These are phyloP conservation scores for Synodontis membranacea DNA, from an alignment of 2,113 vertebrate genomes.

Conservation along the genomic window DNA sequence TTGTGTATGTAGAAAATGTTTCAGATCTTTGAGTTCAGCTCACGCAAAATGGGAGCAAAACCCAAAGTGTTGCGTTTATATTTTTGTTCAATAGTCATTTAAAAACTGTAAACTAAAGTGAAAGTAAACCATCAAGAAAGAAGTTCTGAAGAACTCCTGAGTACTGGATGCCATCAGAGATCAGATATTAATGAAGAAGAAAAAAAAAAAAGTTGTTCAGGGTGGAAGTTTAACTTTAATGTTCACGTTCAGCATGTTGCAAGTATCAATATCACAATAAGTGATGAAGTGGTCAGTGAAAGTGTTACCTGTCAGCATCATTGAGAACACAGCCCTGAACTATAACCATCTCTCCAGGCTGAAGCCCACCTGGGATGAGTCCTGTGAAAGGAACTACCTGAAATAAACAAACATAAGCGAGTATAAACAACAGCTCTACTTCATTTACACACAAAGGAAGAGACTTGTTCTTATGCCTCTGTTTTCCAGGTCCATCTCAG, in stretches of 20 bases:
- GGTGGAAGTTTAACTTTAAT: neutral
- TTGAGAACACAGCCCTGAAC: constrained; percentile 81
- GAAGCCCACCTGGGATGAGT: constrained; percentile 81
- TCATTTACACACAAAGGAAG: neutral
- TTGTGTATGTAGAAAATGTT: no score
- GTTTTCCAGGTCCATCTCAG: neutral
- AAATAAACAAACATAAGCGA: neutral
- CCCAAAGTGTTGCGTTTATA: no score
- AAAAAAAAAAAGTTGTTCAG: neutral
- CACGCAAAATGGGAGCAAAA: no score
- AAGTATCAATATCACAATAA: neutral
- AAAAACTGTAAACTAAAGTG: neutral
- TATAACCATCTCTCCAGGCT: constrained; percentile 83
- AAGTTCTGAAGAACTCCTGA: neutral
- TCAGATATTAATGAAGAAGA: neutral
- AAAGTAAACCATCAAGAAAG: neutral
- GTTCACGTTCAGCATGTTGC: neutral
- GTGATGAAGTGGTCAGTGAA: neutral
- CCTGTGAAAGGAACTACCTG: constrained; percentile 85
- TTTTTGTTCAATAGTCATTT: no score
- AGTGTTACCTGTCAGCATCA: constrained; percentile 84
- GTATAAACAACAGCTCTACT: neutral
- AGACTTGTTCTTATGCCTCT: neutral
- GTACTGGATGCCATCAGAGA: neutral
- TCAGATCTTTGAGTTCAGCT: no score